Conservation (phyloP, 2,797 vertebrate genomes). For the Xenopus petersii region DNA sequence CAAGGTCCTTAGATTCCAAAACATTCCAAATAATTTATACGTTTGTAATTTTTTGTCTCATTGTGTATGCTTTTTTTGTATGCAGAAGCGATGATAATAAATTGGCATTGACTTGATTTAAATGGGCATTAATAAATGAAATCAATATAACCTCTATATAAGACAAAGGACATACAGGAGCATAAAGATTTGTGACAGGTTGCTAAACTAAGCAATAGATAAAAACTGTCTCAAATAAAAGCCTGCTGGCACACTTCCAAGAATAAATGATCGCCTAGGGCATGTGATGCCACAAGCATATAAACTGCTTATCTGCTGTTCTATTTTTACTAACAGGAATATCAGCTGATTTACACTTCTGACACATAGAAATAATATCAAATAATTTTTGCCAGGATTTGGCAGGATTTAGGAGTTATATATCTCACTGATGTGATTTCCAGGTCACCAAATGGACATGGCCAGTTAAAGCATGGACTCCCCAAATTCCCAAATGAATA, state of each 20-base stretch:
- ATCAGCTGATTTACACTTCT: slow-evolving; percentile 2
- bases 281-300: slow-evolving; percentile 20
- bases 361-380: neutral
- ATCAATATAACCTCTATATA: neutral
- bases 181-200: slow-evolving; percentile 35
- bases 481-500: no score
- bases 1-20: no score
- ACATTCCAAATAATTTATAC: no score
- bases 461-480: no score
- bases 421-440: no score
- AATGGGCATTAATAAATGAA: no score
- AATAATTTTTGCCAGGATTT: no score
- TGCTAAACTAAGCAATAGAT: slow-evolving; percentile 47
- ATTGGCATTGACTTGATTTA: no score
- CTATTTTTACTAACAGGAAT: slow-evolving; percentile 43
- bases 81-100: no score
- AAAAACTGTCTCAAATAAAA: slow-evolving; percentile 54
- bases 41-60: no score
- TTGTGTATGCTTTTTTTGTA: no score
- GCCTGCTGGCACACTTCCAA: slow-evolving; percentile 49
- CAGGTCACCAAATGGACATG: no score
- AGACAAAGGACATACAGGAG: slow-evolving; percentile 19
- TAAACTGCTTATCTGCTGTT: slow-evolving; percentile 53
- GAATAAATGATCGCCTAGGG: slow-evolving; percentile 46
- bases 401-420: neutral